Percentiles rank a stretch among this genome's conserved stretches.
Evolutionary conservation across 2,888 invertebrate genomes (phyloP).

Genomic region (Laothoe populi): DNA sequence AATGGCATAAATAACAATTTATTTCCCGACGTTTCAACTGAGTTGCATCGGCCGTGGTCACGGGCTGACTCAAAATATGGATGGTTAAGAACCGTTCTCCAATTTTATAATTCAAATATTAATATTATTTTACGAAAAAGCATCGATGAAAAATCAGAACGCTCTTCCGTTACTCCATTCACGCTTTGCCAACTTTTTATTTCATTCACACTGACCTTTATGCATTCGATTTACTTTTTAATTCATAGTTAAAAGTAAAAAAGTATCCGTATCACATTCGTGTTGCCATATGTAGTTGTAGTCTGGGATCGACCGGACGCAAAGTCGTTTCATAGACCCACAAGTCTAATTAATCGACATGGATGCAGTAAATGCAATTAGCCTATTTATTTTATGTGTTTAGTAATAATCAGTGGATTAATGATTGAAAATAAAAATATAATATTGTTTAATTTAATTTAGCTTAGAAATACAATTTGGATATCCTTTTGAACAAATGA

Average conservation of each 20-base stretch:
- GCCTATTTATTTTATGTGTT: not conserved
- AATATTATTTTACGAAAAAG: too few species aligned
- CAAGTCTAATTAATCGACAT: constrained; percentile 13
- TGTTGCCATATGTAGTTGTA: constrained; percentile 18
- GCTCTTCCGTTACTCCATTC: not conserved
- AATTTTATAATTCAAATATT: too few species aligned
- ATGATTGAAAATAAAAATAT: too few species aligned
- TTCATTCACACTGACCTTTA: constrained; percentile 22
- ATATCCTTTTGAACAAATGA: too few species aligned
- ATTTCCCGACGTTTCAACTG: too few species aligned
- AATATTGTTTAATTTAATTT: too few species aligned
- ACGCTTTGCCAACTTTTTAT: constrained; percentile 7
- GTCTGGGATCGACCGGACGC: constrained; percentile 19
- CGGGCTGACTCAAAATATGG: too few species aligned
- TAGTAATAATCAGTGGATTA: not conserved
- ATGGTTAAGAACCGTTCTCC: too few species aligned
- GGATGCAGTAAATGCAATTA: not conserved
- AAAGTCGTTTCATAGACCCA: constrained; percentile 16
- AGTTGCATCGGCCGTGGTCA: too few species aligned
- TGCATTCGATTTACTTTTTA: constrained; percentile 26
- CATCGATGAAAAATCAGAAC: not conserved
- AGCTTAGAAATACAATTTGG: too few species aligned
- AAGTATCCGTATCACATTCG: constrained; percentile 19
- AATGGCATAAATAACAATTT: too few species aligned
- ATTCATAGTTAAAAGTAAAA: constrained; percentile 28